Evolutionary conservation across 2,888 invertebrate species (phyloP).

Genomic region (Plebejus argus): DNA sequence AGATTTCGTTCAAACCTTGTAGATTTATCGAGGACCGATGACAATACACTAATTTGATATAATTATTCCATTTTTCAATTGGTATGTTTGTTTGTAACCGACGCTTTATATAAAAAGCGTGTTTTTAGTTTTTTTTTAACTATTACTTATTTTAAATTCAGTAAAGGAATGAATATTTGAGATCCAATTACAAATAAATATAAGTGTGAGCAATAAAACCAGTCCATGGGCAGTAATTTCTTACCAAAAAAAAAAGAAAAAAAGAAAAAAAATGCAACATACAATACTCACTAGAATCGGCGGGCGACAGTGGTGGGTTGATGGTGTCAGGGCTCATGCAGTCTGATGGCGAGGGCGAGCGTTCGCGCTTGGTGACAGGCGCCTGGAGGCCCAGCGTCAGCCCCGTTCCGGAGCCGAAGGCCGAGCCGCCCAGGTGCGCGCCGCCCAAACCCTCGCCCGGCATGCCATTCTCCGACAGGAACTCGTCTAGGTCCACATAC

Average conservation of each 20-base stretch:
- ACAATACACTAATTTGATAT: too few species aligned
- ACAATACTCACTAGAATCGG: constrained; percentile 91
- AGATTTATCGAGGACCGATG: too few species aligned
- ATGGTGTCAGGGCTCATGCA: constrained; percentile 94
- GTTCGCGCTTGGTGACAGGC: constrained; percentile 91
- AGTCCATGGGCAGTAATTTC: too few species aligned
- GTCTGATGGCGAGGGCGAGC: constrained; percentile 93
- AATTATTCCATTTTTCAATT: too few species aligned
- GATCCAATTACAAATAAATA: too few species aligned
- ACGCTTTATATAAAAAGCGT: too few species aligned
- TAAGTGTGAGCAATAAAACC: too few species aligned
- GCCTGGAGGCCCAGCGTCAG: constrained; percentile 82
- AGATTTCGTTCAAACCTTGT: too few species aligned
- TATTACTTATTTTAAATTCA: too few species aligned
- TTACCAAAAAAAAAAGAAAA: background rate
- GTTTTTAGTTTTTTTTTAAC: too few species aligned
- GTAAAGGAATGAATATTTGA: too few species aligned
- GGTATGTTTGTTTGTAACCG: too few species aligned
- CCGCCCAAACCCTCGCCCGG: constrained; percentile 88
- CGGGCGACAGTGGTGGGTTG: constrained; percentile 93
- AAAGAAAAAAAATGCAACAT: background rate
- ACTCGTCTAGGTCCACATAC: constrained; percentile 98
- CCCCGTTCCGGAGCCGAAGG: constrained; percentile 80
- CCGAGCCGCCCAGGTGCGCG: constrained; percentile 84
- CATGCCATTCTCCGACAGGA: constrained; percentile 96